Evolutionary conservation across 2,797 vertebrate genomes (phyloP).

Genomic region (Platalea minor): DNA sequence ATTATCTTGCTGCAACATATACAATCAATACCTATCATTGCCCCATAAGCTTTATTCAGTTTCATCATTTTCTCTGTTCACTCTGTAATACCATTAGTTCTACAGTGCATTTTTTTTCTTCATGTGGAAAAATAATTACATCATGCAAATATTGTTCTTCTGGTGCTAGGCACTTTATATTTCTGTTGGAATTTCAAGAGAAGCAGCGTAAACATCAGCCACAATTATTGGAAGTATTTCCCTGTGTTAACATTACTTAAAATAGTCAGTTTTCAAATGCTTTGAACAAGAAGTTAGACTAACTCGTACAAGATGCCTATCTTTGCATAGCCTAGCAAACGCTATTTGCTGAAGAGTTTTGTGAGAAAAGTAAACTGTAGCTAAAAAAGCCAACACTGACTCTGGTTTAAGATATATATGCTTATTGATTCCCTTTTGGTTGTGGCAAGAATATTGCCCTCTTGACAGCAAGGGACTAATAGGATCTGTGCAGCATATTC

Average conservation of each 20-base stretch:
- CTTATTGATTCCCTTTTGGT: constrained; percentile 17
- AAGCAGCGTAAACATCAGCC: constrained; percentile 23
- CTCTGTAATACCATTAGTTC: constrained; percentile 12
- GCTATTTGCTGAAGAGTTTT: constrained; percentile 2
- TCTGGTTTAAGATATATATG: constrained; percentile 57
- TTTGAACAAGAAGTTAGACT: constrained; percentile 51
- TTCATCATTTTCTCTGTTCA: not conserved
- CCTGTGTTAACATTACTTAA: constrained; percentile 31
- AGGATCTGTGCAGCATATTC: not conserved
- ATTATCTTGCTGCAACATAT: not conserved
- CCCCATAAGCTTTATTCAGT: not conserved
- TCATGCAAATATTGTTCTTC: constrained; percentile 60
- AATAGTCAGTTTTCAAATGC: constrained; percentile 56
- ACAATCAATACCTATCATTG: not conserved
- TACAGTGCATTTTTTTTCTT: not conserved
- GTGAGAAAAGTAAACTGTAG: constrained; percentile 50
- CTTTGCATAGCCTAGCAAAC: constrained; percentile 29
- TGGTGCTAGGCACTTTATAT: constrained; percentile 34
- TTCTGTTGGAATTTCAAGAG: constrained; percentile 37
- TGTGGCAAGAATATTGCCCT: constrained; percentile 10
- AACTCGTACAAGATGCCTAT: not conserved
- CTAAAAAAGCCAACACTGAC: constrained; percentile 38
- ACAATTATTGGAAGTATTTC: constrained; percentile 43
- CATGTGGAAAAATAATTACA: constrained; percentile 33
- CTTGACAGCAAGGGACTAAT: constrained; percentile 28